phyloP scores from a whole-genome alignment of 2,797 vertebrate species.

The Amblyopsis hoosieri region DNA sequence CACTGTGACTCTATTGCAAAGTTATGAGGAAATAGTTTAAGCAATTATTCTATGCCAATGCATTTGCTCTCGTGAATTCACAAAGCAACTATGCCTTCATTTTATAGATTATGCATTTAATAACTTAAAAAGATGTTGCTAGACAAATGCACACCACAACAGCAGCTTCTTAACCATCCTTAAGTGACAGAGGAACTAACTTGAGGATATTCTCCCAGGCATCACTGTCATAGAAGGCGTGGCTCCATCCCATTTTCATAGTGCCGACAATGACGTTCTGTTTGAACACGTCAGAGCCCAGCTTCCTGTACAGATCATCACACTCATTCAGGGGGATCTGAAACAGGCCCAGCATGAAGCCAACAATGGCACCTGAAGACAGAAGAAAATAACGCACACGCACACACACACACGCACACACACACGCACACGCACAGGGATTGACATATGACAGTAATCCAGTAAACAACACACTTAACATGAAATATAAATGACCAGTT shows the following conservation, averaged over 20 bases:
- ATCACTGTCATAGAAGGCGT: conserved; percentile 95
- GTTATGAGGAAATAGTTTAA: too few species aligned
- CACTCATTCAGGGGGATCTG: conserved; percentile 91
- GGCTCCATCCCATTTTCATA: conserved; percentile 97
- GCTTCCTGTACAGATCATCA: conserved; percentile 90
- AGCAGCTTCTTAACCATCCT: too few species aligned
- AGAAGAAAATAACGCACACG: conserved; percentile 54
- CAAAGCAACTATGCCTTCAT: too few species aligned
- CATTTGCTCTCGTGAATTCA: too few species aligned
- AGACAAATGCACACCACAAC: too few species aligned
- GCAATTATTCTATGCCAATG: too few species aligned
- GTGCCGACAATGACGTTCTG: conserved; percentile 96
- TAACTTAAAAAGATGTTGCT: too few species aligned
- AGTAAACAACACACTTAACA: background rate
- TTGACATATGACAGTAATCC: background rate
- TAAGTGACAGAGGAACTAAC: conserved; percentile 76
- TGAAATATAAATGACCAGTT: background rate
- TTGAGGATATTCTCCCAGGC: conserved; percentile 94
- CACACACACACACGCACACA: conserved; percentile 13
- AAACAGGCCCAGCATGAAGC: conserved; percentile 94
- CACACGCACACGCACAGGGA: conserved; percentile 4
- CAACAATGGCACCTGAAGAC: conserved; percentile 91
- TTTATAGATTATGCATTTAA: too few species aligned
- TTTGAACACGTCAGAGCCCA: conserved; percentile 94
- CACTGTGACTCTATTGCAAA: too few species aligned